Percentiles rank a stretch among this genome's conserved stretches.
Evolutionary conservation across 2,797 vertebrate species (phyloP).

Genomic region (Cossypha heuglini): DNA sequence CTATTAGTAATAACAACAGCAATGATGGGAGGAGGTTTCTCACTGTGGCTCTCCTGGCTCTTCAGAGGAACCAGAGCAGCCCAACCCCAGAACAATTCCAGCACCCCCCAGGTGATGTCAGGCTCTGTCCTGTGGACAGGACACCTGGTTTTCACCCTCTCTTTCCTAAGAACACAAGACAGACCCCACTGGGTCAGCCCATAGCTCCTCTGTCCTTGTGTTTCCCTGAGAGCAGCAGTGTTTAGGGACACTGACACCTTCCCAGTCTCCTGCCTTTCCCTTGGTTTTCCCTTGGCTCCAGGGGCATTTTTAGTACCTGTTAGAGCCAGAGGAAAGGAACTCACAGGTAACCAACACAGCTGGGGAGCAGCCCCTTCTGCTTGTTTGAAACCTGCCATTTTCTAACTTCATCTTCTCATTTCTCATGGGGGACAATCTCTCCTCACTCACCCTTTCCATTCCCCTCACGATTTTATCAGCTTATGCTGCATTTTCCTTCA

Average conservation of each 20-base stretch:
- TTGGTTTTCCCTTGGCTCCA: not conserved
- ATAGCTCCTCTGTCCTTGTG: not conserved
- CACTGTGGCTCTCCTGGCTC: not conserved
- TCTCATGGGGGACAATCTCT: not conserved
- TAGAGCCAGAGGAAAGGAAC: not conserved
- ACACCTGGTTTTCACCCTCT: not conserved
- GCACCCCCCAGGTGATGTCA: fast-evolving
- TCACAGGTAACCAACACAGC: fast-evolving
- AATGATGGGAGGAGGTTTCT: not conserved
- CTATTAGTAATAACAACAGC: not conserved
- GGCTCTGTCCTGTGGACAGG: not conserved
- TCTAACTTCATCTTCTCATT: not conserved
- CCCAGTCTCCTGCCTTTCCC: not conserved
- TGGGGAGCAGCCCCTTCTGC: not conserved
- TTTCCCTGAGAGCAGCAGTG: not conserved
- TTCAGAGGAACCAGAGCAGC: not conserved
- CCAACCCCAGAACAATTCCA: not conserved
- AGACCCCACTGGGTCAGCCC: not conserved
- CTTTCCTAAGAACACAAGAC: not conserved
- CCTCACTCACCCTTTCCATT: not conserved
- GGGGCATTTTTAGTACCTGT: fast-evolving
- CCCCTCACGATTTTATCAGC: not conserved
- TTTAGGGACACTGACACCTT: fast-evolving
- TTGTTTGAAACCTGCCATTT: not conserved
- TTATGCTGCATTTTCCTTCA: not conserved